phyloP scores from a whole-genome alignment of 1,140 invertebrate species.

The Thalassaphorura encarpata region DNA sequence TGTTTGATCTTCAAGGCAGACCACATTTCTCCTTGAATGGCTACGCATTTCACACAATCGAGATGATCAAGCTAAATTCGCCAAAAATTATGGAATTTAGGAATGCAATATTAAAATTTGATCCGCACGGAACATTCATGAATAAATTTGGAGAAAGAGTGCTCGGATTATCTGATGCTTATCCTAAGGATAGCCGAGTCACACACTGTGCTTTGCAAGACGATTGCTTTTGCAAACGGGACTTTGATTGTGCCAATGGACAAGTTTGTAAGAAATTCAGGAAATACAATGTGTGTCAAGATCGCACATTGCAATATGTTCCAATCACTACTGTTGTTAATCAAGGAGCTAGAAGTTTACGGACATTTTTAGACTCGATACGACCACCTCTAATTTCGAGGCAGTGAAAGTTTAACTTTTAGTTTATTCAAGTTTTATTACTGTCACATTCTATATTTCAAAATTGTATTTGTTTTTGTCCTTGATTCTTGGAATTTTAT shows the following conservation, averaged over 20 bases:
- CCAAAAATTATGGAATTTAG: neutral
- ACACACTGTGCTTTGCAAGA: conserved; percentile 19
- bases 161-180: neutral
- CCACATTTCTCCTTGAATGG: conserved; percentile 19
- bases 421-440: too few species aligned
- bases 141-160: conserved; percentile 22
- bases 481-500: too few species aligned
- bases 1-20: conserved; percentile 5
- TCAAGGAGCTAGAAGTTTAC: too few species aligned
- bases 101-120: conserved; percentile 4
- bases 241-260: conserved; percentile 2
- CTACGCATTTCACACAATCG: conserved; percentile 1
- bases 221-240: conserved; percentile 14
- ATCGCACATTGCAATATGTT: too few species aligned
- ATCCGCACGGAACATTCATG: conserved; percentile 20
- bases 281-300: conserved; percentile 8
- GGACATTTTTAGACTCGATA: too few species aligned
- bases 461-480: too few species aligned
- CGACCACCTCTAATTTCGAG: too few species aligned
- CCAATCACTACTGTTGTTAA: too few species aligned
- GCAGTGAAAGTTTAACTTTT: too few species aligned
- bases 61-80: neutral
- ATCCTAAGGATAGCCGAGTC: conserved; percentile 4
- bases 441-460: too few species aligned
- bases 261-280: neutral